These are phyloP conservation scores for Bradysia coprophila DNA, from an alignment of 1,140 invertebrate species.

Conservation along the genomic window DNA sequence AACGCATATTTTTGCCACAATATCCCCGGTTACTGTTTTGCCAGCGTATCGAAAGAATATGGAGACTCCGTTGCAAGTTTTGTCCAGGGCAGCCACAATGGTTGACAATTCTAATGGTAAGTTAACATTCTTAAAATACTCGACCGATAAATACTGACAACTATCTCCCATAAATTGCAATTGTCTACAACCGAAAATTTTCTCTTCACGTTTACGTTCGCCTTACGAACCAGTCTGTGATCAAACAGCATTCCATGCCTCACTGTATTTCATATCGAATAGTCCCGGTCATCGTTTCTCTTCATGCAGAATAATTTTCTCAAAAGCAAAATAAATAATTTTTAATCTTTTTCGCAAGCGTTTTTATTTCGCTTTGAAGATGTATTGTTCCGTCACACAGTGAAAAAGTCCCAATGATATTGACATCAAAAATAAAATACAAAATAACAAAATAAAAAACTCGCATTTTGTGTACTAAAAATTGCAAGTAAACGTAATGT, in stretches of 20 bases:
- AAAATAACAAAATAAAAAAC: neutral
- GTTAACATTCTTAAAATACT: conserved; percentile 10
- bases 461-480: too few species aligned
- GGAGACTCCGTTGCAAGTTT: conserved; percentile 72
- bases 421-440: neutral
- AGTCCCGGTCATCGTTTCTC: neutral
- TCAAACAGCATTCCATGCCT: neutral
- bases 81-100: conserved; percentile 82
- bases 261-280: too few species aligned
- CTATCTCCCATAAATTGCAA: too few species aligned
- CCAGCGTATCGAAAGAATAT: conserved; percentile 26
- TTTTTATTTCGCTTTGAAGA: too few species aligned
- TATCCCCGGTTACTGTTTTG: too few species aligned
- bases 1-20: too few species aligned
- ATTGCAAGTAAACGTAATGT: too few species aligned
- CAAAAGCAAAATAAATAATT: too few species aligned
- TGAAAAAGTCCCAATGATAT: neutral
- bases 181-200: neutral
- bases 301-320: neutral
- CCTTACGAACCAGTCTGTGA: neutral
- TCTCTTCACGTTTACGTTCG: neutral
- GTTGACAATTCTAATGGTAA: conserved; percentile 39
- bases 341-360: too few species aligned
- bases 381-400: too few species aligned
- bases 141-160: too few species aligned